These are phyloP conservation scores for Axea sp. DNA, from an alignment of 2,888 invertebrate species.

Conservation along the genomic window DNA sequence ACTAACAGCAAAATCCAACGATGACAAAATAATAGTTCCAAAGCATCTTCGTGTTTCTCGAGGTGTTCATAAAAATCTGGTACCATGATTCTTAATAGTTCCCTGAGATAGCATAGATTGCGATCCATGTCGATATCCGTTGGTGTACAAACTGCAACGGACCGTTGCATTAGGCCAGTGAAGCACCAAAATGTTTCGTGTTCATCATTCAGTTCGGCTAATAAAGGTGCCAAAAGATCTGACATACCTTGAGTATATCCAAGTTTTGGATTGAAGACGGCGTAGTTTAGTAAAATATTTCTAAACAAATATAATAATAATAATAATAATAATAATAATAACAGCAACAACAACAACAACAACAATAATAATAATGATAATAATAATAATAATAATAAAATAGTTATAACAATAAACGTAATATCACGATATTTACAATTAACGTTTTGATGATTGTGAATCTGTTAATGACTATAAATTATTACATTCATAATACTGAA, in stretches of 20 bases:
- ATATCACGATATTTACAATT: too few relatives aligned
- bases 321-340: too few relatives aligned
- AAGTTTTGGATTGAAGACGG: constrained; percentile 91
- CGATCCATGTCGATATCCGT: constrained; percentile 97
- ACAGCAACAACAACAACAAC: too few relatives aligned
- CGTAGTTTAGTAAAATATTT: constrained; percentile 95
- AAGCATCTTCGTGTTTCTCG: constrained; percentile 90
- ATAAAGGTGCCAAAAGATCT: constrained; percentile 94
- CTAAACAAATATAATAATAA: constrained; percentile 72
- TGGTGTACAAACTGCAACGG: constrained; percentile 96
- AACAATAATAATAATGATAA: too few relatives aligned
- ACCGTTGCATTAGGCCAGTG: constrained; percentile 96
- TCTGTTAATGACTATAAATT: too few relatives aligned
- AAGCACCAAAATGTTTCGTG: constrained; percentile 99
- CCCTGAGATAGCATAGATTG: constrained; percentile 92
- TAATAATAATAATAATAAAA: too few relatives aligned
- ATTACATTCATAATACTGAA: too few relatives aligned
- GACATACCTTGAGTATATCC: constrained; percentile 98
- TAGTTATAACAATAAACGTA: too few relatives aligned
- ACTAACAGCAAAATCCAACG: constrained; percentile 95
- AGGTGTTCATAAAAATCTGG: constrained; percentile 95
- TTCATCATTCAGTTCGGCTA: constrained; percentile 96
- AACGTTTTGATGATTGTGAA: too few relatives aligned
- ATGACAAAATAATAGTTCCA: constrained; percentile 95
- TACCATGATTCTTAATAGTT: constrained; percentile 92